These are phyloP conservation scores for Morus bassanus DNA, from an alignment of 2,797 vertebrate species.

Conservation along the genomic window DNA sequence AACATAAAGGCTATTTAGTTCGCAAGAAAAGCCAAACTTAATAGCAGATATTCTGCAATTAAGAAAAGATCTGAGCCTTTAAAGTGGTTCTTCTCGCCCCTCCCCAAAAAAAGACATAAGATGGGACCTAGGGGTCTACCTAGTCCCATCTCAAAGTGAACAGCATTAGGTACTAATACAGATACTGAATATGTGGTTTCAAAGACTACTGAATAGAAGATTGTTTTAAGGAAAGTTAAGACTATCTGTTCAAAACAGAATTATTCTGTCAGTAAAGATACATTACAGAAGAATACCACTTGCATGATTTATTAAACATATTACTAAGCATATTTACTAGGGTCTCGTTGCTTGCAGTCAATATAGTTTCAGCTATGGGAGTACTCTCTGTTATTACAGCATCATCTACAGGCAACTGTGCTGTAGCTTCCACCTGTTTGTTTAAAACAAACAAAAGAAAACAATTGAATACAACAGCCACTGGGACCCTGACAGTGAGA, in stretches of 20 bases:
- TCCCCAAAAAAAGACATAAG: neutral
- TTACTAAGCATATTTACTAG: conserved; percentile 80
- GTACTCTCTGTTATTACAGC: conserved; percentile 78
- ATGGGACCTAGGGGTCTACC: neutral
- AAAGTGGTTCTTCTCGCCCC: neutral
- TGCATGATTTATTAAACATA: conserved; percentile 66
- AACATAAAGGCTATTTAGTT: conserved; percentile 1
- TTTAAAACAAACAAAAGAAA: conserved; percentile 78
- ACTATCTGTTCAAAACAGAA: neutral
- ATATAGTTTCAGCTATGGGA: conserved; percentile 81
- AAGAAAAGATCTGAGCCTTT: neutral
- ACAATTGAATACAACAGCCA: conserved; percentile 72
- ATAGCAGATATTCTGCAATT: neutral
- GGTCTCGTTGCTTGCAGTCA: conserved; percentile 81
- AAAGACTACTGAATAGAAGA: neutral
- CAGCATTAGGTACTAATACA: neutral
- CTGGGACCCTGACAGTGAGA: conserved; percentile 55
- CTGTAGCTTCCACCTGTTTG: conserved; percentile 81
- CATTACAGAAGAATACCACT: conserved; percentile 64
- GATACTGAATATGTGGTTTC: neutral
- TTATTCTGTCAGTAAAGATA: neutral
- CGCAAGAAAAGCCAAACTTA: neutral
- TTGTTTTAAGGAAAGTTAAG: neutral
- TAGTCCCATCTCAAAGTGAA: neutral
- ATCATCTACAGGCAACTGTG: conserved; percentile 81